These are phyloP conservation scores for Craniophora ligustri DNA, from an alignment of 2,888 invertebrate genomes.

Conservation along the genomic window DNA sequence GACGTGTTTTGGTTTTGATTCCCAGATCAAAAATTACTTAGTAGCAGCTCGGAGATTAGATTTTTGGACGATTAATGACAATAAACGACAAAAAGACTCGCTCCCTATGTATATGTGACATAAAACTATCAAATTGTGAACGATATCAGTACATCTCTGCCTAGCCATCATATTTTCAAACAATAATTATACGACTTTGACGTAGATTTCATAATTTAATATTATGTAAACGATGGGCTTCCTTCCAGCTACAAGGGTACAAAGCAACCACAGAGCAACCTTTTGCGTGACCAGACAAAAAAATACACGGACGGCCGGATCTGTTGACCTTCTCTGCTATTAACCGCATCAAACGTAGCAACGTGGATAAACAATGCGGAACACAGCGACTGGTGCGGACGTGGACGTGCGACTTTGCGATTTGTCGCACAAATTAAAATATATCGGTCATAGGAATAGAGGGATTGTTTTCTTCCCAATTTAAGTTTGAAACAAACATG, in stretches of 20 bases:
- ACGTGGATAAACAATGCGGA: neutral
- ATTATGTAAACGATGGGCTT: conserved; percentile 3
- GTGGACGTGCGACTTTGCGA: neutral
- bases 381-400: conserved; percentile 2
- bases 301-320: conserved; percentile 3
- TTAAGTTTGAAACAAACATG: too few species aligned
- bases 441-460: neutral
- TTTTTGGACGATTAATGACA: too few species aligned
- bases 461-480: too few species aligned
- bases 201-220: neutral
- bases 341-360: conserved; percentile 31
- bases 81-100: too few species aligned
- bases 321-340: conserved; percentile 12
- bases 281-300: conserved; percentile 19
- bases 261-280: conserved; percentile 34
- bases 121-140: too few species aligned
- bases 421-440: conserved; percentile 3
- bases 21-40: too few species aligned
- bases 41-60: too few species aligned
- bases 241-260: conserved; percentile 5
- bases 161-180: too few species aligned
- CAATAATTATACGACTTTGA: too few species aligned
- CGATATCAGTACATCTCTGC: too few species aligned
- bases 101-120: too few species aligned
- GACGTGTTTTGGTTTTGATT: too few species aligned